These are phyloP conservation scores for Plagiodera versicolora DNA, from an alignment of 2,888 invertebrate species.

Conservation along the genomic window DNA sequence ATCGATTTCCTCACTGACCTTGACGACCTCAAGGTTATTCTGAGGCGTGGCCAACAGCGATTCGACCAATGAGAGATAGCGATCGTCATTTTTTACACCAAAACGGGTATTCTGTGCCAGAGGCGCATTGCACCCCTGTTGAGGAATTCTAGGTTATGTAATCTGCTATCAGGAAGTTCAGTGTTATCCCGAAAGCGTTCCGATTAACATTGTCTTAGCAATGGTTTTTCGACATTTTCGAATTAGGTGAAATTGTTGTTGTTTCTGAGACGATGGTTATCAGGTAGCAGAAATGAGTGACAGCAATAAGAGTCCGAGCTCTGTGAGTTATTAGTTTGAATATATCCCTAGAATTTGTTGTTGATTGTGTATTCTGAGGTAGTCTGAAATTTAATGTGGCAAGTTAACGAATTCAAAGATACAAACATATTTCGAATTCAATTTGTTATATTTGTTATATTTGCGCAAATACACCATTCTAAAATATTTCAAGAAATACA, in stretches of 20 bases:
- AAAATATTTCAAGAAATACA: too few species aligned
- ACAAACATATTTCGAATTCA: too few species aligned
- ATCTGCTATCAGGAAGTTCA: neutral
- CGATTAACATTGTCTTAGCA: neutral
- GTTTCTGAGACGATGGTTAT: neutral
- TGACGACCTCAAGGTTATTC: constrained; percentile 31
- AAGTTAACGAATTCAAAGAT: too few species aligned
- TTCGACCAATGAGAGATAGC: constrained; percentile 33
- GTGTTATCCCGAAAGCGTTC: neutral
- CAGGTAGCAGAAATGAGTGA: constrained; percentile 26
- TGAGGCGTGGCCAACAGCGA: constrained; percentile 30
- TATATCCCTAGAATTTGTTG: neutral
- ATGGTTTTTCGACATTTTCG: neutral
- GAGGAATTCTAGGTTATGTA: constrained; percentile 24
- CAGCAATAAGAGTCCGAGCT: constrained; percentile 32
- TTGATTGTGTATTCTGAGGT: too few species aligned
- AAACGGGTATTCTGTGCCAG: constrained; percentile 37
- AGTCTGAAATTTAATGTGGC: too few species aligned
- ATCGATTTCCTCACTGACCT: constrained; percentile 35
- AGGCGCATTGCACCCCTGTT: constrained; percentile 48
- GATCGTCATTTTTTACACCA: constrained; percentile 29
- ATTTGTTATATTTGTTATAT: too few species aligned
- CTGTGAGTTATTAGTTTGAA: constrained; percentile 27
- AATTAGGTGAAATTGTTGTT: neutral
- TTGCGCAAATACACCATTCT: too few species aligned